Evolutionary conservation across 2,888 invertebrate species (phyloP).

Genomic region (Sinodicranocentrus sp.): DNA sequence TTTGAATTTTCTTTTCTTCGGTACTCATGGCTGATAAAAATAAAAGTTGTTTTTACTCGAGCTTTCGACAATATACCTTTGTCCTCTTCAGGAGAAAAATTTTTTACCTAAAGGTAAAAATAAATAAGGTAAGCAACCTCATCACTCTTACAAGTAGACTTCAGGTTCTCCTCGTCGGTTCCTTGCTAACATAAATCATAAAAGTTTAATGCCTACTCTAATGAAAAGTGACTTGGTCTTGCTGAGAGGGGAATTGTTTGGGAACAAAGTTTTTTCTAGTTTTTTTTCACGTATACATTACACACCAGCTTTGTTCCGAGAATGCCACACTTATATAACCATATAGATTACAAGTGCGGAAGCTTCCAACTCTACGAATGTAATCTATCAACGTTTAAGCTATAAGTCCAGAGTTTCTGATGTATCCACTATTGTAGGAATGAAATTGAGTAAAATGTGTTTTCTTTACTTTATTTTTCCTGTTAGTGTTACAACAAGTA

Average conservation of each 20-base stretch:
- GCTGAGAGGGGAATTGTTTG: constrained; percentile 54
- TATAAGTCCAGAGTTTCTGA: too few relatives aligned
- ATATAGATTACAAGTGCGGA: too few relatives aligned
- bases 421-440: background rate
- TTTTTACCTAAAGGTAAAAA: too few relatives aligned
- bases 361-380: too few relatives aligned
- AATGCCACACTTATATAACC: background rate
- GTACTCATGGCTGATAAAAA: too few relatives aligned
- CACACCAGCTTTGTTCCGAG: too few relatives aligned
- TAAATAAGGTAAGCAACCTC: constrained; percentile 24
- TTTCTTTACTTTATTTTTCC: background rate
- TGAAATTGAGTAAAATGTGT: background rate
- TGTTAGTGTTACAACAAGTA: constrained; percentile 43
- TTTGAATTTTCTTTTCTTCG: too few relatives aligned
- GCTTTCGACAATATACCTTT: too few relatives aligned
- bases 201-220: constrained; percentile 66
- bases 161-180: constrained; percentile 39
- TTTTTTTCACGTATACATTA: constrained; percentile 14
- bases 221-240: constrained; percentile 66
- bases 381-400: too few relatives aligned
- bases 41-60: too few relatives aligned
- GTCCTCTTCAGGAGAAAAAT: too few relatives aligned
- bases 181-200: constrained; percentile 68
- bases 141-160: constrained; percentile 31
- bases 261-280: constrained; percentile 34